Conservation (phyloP, 2,888 invertebrate genomes). For the Drosophila neotestacea region DNA sequence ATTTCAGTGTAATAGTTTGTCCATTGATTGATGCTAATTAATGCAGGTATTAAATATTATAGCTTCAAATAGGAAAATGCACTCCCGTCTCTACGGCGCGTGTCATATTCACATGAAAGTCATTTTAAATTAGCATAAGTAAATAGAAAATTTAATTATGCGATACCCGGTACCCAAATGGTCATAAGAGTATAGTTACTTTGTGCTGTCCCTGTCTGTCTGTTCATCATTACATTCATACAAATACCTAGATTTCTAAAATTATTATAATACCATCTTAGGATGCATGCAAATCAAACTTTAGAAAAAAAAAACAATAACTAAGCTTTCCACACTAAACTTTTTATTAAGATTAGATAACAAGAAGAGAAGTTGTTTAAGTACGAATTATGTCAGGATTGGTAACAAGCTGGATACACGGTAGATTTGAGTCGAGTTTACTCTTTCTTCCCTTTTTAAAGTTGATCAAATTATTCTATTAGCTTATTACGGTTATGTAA, state of each 20-base stretch:
- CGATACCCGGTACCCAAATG: background rate
- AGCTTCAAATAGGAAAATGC: slow-evolving; percentile 30
- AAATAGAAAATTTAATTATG: slow-evolving; percentile 41
- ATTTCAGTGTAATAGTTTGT: slow-evolving; percentile 20
- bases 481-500: slow-evolving; percentile 18
- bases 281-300: too few species aligned
- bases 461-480: background rate
- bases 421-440: background rate
- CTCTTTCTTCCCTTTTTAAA: background rate
- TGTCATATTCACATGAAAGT: slow-evolving; percentile 11
- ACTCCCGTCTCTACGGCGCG: background rate
- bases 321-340: too few species aligned
- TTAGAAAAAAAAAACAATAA: too few species aligned
- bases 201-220: background rate
- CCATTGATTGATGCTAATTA: slow-evolving; percentile 55
- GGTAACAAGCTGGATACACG: background rate
- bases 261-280: too few species aligned
- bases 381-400: too few species aligned
- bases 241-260: background rate
- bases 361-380: too few species aligned
- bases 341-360: too few species aligned
- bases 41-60: slow-evolving; percentile 45
- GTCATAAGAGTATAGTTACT: background rate
- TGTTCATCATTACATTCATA: background rate
- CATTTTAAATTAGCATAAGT: slow-evolving; percentile 59